Base-by-base conservation (phyloP, 2,797 vertebrate species). In the Lemur catta region DNA sequence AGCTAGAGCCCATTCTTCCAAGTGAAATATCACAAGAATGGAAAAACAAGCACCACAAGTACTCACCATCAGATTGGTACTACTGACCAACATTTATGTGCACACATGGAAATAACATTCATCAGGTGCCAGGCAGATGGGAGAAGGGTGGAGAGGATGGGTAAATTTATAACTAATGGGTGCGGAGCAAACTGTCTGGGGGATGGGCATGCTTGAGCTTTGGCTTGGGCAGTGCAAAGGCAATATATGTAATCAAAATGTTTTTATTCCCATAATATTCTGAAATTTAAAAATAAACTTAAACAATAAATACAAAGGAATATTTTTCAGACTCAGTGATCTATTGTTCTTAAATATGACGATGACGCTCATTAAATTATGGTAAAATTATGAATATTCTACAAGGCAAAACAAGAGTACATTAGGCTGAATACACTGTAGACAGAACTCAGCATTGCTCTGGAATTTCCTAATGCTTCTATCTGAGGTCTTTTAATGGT, bases 401-500 rank as follows among this genome's bases (percentile, higher is more conserved):
- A 89, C 59, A 84, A 81, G 55, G 48, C 35, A 85, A 97, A 97
- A 93, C 52, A 94, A 78, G 30, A 89, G 26, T 59, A 48, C 57
- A 52, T 65, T 80, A 91, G 75, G 67, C 35, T 82, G 89, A 87
- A 84, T 80, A 84, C 59, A 93, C 30, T n/a, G 13, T 38, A 84
- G 65, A 59, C 75, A 85, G 90, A 93, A 94, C 72, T 69, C 76
- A 93, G 46, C 30, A 24, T 11, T 85, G 35, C 14, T 84, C 9
- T 72, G 43, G 67, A 84, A 78, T 93, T 88, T 93, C n/a, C 87
- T 79, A 55, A 75, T 90, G 57, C 41, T 76, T 81, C 61, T 76
- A 41, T 81, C 38, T 93, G 74, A 78, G 88, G 88, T 89, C 84
- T 94, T 33, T 67, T 84, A 93, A 94, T 89, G 78, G 67, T 43